Conservation (phyloP, 2,113 vertebrate genomes). For the Polypterus bichir region DNA sequence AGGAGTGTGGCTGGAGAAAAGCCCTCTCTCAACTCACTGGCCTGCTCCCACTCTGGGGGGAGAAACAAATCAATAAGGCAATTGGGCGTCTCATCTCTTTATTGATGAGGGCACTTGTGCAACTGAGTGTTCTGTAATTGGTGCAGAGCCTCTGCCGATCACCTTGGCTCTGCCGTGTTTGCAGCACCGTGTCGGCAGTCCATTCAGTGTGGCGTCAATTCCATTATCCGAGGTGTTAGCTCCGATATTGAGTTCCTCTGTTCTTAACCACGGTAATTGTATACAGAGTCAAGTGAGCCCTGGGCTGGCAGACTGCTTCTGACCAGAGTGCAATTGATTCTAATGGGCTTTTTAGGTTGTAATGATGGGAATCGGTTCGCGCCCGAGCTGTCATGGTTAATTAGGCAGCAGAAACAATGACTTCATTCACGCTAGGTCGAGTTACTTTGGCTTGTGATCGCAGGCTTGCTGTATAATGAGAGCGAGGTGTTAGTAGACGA, state of each 20-base stretch:
- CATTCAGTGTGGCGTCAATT: conserved; percentile 56
- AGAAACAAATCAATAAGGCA: conserved; percentile 71
- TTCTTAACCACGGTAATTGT: conserved; percentile 63
- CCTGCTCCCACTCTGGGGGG: conserved; percentile 30
- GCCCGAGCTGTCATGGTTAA: conserved; percentile 67
- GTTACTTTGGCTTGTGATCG: conserved; percentile 38
- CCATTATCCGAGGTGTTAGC: conserved; percentile 60
- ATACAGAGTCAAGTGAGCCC: conserved; percentile 53
- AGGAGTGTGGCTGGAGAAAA: conserved; percentile 23
- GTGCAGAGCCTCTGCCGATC: conserved; percentile 16
- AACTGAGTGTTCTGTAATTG: conserved; percentile 64
- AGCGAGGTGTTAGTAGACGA: not conserved
- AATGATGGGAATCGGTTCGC: conserved; percentile 90
- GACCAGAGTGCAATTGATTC: conserved; percentile 83
- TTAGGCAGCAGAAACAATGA: conserved; percentile 67
- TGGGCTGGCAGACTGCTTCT: conserved; percentile 65
- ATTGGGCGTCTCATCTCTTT: conserved; percentile 53
- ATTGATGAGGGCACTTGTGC: conserved; percentile 65
- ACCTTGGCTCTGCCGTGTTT: conserved; percentile 22
- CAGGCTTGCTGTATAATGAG: conserved; percentile 17
- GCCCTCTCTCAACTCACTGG: not conserved
- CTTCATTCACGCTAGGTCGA: conserved; percentile 58
- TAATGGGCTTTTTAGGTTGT: conserved; percentile 75
- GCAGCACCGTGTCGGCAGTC: conserved; percentile 38
- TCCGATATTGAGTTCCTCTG: conserved; percentile 42